Conservation (phyloP, 1,140 invertebrate genomes). For the Chionoecetes opilio region DNA sequence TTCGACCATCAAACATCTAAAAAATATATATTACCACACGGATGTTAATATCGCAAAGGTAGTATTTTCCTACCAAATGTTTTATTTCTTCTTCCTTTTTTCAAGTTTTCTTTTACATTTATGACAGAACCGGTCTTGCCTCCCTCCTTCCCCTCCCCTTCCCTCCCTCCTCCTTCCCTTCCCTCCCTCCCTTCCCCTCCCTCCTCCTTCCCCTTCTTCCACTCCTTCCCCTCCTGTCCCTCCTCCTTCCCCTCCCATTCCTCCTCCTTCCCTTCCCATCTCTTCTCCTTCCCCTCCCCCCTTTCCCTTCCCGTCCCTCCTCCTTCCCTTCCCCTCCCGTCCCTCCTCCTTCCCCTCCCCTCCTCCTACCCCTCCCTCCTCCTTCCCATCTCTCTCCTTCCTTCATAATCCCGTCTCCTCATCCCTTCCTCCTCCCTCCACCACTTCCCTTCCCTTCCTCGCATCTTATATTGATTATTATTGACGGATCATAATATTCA, state of each 20-base stretch:
- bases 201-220: neutral
- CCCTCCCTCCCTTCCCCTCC: neutral
- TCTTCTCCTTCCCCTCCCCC: no score
- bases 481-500: slow-evolving; percentile 5
- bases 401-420: neutral
- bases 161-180: neutral
- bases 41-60: no score
- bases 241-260: neutral
- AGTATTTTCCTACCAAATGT: neutral
- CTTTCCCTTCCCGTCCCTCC: no score
- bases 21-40: no score
- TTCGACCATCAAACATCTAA: no score
- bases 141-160: neutral
- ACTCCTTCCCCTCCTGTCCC: neutral
- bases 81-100: neutral
- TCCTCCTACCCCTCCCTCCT: slow-evolving; percentile 28
- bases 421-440: neutral
- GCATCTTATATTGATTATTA: neutral
- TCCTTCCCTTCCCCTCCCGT: no score
- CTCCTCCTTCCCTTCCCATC: neutral
- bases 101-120: neutral
- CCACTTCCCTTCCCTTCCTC: neutral
- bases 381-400: neutral
- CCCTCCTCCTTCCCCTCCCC: neutral
- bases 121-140: slow-evolving; percentile 1